Evolutionary conservation across 2,797 vertebrate genomes (phyloP), one percentile per base, ranked within the genome.

Genomic region (Zalophus californianus): DNA sequence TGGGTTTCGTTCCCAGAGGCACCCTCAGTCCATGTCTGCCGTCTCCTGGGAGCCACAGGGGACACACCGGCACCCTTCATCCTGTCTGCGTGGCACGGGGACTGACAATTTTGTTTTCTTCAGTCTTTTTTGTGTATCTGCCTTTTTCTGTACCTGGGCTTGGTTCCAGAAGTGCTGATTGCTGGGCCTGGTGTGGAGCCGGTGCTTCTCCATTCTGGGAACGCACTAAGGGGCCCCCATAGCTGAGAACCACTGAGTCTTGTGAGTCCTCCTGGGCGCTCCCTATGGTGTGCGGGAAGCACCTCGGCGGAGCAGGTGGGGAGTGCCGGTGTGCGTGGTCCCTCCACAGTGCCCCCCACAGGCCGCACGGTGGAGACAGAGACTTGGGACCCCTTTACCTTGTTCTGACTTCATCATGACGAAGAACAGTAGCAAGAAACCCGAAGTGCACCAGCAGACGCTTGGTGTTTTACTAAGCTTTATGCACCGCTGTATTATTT

Each of bases 401-500:
- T 62, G 27, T 27, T 32, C 32, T 23, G 25, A 21, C 25, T 11
- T 18, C 5, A 21, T 0, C 0, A 6, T 32, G 18, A 35, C 11
- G 15, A 54, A 38, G 38, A 21, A 0, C 10, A 35, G 27, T 13
- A 25, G 52, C 52, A 16, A 18, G 54, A 44, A 32, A 9, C 20
- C 87, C 23, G 9, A 2, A 13, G 7, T 5, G 50, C 2, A 18
- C 8, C 25, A 11, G 44, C 25, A 25, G 32, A n/a, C 48, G 23
- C 10, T 2, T 27, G 56, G n/a, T 4, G 1, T 35, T 68, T 58
- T 8, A 44, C n/a, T 5, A 20, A 85, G 25, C 72, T 56, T 3
- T 18, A 12, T 23, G 32, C 21, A 11, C 23, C 3, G 35, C 21
- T 21, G 14, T 23, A 2, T 35, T 52, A 38, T 32, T n/a, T 41